Conservation (phyloP, 2,113 vertebrate genomes). For the Tragelaphus imberbis region DNA sequence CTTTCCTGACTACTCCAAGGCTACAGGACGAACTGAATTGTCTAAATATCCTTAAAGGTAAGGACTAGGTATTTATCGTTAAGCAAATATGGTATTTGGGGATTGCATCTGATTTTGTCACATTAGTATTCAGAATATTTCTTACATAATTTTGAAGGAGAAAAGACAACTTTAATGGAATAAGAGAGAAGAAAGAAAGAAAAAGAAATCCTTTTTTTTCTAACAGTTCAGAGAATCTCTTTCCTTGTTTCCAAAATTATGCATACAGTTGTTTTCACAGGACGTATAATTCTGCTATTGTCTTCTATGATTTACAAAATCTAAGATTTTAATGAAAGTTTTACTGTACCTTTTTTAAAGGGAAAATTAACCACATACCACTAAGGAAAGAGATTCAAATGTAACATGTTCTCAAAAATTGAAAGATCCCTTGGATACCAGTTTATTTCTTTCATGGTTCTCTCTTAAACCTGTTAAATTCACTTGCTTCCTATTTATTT, state of each 20-base stretch:
- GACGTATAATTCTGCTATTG: background rate
- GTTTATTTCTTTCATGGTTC: background rate
- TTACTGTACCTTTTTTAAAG: constrained; percentile 7
- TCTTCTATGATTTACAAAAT: background rate
- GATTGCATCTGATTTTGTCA: constrained; percentile 25
- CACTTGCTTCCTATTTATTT: background rate
- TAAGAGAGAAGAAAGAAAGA: background rate
- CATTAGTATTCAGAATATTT: constrained; percentile 50
- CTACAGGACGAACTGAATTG: constrained; percentile 44
- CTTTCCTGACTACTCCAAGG: constrained; percentile 32
- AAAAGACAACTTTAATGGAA: background rate
- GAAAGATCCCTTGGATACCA: background rate
- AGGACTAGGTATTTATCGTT: constrained; percentile 36
- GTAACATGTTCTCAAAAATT: background rate
- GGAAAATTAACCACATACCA: background rate
- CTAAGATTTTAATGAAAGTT: background rate
- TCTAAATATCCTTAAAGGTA: constrained; percentile 58
- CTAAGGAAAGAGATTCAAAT: background rate
- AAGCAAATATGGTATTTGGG: constrained; percentile 33
- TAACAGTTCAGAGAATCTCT: background rate
- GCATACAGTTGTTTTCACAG: background rate
- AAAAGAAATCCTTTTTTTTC: constrained; percentile 33
- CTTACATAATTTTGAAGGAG: background rate
- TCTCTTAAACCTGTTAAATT: background rate
- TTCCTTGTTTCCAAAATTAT: constrained; percentile 11